Base-by-base conservation (phyloP, 2,797 vertebrate genomes). In the Aselliscus stoliczkanus region DNA sequence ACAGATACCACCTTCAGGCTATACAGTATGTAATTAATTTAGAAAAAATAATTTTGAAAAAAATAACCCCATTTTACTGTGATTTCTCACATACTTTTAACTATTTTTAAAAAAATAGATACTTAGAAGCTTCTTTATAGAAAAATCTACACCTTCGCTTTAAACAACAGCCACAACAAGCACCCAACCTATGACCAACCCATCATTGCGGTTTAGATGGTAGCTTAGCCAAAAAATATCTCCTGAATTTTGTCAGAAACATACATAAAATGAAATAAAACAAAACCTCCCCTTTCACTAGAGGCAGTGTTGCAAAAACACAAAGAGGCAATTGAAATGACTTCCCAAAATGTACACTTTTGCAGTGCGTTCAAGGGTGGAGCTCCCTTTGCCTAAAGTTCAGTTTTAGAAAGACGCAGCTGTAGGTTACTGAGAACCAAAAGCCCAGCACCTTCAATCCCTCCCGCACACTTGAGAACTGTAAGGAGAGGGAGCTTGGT, bases 351-450 rank as follows among this genome's bases (percentile, higher is more conserved):
- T 65, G 76, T 94, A 92, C 90, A 93, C 6, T 96, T 97, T 93
- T 88, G 67, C 67, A 93, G 54, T 67, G 58, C 70, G 42, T 92
- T 97, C 96, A 96, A 90, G 15, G 15, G 58, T 70, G 92, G 86
- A 44, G 0, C 34, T 90, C 9, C 83, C 95, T 97, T 97, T 96
- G 96, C 94, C 97, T 94, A 96, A 96, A 90, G n/a, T 95, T 97
- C 67, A 76, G 31, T 94, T 98, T 90, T 97, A 93, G 96, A 98
- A 97, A 97, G 93, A 96, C 97, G 73, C 96, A 97, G 81, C 96
- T 97, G 96, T 94, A 87, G 86, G 2, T 58, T 95, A 97, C 54
- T 93, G 82, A 93, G 81, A 93, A 79, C 88, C 23, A 27, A 64
- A 95, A 97, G 93, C 86, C 88, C 89, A 17, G 75, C 31, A 76